A percentile compares a stretch with the other conserved stretches of the same genome.
phyloP scores from a whole-genome alignment of 64 coral and sea anemone species.

The Platygyra sinensis region DNA sequence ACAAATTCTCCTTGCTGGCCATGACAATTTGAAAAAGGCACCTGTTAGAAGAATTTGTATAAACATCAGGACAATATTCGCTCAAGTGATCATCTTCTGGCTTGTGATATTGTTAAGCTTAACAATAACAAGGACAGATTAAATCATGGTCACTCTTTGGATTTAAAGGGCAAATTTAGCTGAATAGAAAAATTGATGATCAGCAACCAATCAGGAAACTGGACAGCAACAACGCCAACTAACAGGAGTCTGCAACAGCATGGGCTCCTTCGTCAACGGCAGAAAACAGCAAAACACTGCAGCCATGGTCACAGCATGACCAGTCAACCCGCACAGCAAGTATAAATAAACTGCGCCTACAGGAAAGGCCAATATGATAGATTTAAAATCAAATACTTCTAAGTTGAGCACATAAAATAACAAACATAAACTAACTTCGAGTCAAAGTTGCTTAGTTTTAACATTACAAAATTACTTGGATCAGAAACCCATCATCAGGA shows the following conservation, averaged over 20 bases:
- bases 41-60: no score
- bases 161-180: not conserved
- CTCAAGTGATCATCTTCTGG: no score
- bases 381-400: slow-evolving; percentile 51
- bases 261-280: slow-evolving; percentile 38
- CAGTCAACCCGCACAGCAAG: slow-evolving; percentile 51
- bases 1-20: no score
- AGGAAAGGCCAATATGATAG: slow-evolving; percentile 64
- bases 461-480: not conserved
- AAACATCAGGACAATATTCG: no score
- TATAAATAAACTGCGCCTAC: slow-evolving; percentile 73
- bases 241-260: slow-evolving; percentile 55
- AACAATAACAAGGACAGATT: no score
- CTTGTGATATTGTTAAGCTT: no score
- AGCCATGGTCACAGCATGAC: slow-evolving; percentile 36
- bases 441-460: not conserved
- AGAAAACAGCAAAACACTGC: slow-evolving; percentile 47
- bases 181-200: slow-evolving; percentile 21
- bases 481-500: not conserved
- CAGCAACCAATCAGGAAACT: slow-evolving; percentile 53
- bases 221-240: slow-evolving; percentile 42
- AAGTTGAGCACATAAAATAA: not conserved
- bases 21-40: no score
- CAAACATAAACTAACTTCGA: not conserved
- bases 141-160: no score